A percentile compares a stretch with the other conserved stretches of the same genome.
These are phyloP conservation scores for Hartigia nigra DNA, from an alignment of 2,888 invertebrate species.

Conservation along the genomic window DNA sequence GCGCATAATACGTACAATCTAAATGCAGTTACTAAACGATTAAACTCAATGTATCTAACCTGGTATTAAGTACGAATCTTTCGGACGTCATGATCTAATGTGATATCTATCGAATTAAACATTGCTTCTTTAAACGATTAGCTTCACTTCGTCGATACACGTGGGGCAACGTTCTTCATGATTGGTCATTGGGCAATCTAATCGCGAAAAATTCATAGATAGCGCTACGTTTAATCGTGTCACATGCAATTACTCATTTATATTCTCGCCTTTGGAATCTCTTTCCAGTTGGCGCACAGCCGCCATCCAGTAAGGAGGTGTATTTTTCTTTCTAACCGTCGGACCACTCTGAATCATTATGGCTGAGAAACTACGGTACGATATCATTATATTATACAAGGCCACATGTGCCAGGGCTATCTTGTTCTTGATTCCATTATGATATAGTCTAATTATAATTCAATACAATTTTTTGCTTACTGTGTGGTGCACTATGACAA, in stretches of 20 bases:
- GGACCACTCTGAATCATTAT: constrained; percentile 27
- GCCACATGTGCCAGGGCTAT: neutral
- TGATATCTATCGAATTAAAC: neutral
- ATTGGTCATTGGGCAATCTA: neutral
- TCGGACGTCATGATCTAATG: neutral
- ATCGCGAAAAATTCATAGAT: neutral
- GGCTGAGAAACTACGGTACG: constrained; percentile 49
- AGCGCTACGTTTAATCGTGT: neutral
- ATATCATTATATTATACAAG: neutral
- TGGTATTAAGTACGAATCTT: neutral
- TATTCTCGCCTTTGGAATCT: neutral
- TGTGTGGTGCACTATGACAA: neutral
- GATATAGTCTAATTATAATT: neutral
- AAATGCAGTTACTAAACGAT: neutral
- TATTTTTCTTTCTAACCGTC: constrained; percentile 6
- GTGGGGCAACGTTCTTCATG: neutral
- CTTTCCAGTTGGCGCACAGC: constrained; percentile 26
- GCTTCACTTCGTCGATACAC: neutral
- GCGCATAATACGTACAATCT: neutral
- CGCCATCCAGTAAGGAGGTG: constrained; percentile 19
- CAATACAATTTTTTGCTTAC: neutral
- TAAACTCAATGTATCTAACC: neutral
- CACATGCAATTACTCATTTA: neutral
- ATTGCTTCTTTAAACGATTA: neutral
- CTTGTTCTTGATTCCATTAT: neutral